A percentile compares a stretch with the other conserved stretches of the same genome.
Evolutionary conservation across 1,140 invertebrate genomes (phyloP).

Genomic region (Tribolium madens): DNA sequence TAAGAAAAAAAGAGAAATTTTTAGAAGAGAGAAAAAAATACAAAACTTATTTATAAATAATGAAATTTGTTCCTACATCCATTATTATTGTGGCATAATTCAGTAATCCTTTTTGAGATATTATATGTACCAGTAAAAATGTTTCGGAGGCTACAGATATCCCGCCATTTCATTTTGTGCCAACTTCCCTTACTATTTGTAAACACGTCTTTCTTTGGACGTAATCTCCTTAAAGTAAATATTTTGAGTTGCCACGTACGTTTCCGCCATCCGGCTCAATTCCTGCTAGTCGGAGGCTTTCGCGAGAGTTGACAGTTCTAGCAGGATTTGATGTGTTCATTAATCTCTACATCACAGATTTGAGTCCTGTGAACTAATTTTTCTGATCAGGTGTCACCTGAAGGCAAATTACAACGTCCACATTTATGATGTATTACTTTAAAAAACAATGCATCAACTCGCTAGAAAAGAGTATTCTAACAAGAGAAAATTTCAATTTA

Average conservation of each 20-base stretch:
- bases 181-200: constrained; percentile 33
- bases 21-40: too few species aligned
- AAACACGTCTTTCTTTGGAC: constrained; percentile 14
- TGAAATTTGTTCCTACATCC: too few species aligned
- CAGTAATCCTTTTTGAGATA: too few species aligned
- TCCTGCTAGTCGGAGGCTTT: constrained; percentile 8
- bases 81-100: too few species aligned
- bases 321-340: constrained; percentile 21
- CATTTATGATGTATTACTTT: not conserved
- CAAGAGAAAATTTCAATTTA: constrained; percentile 29
- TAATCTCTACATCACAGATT: not conserved
- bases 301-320: constrained; percentile 10
- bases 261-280: constrained; percentile 25
- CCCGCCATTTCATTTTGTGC: constrained; percentile 17
- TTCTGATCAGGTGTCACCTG: not conserved
- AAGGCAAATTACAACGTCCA: constrained; percentile 9
- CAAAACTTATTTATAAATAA: too few species aligned
- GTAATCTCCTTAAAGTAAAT: constrained; percentile 38
- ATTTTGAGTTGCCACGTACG: constrained; percentile 36
- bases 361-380: not conserved
- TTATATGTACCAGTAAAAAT: not conserved
- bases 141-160: not conserved
- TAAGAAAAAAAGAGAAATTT: too few species aligned
- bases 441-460: constrained; percentile 20
- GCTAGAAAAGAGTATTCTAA: not conserved